Evolutionary conservation across 2,888 invertebrate genomes (phyloP), one percentile per base, ranked within the genome.

Genomic region (Cantharis flavilabris): DNA sequence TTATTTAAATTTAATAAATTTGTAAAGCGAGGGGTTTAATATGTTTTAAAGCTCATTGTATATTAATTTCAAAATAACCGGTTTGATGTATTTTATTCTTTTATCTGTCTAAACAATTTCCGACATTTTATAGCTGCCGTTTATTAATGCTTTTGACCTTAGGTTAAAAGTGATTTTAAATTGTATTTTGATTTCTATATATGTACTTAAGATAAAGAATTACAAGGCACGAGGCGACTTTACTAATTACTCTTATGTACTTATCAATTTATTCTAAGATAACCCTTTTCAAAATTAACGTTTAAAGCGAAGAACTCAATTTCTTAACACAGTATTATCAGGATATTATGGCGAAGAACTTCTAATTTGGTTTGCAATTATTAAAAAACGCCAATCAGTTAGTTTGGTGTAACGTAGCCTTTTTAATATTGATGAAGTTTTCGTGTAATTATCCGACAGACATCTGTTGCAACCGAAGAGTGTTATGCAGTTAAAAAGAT

Each of bases 131-230:
- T 64, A 49, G 78, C 75, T 73, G 80, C 82, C 80, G 82, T 67
- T 67, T 84, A 86, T 86, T 85, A 85, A 86, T 86, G 85, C 80
- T 80, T 84, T 84, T 85, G 86, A 86, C 86, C 86, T 81, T 74
- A 82, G 85, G 85, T 85, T 85, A 67, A 67, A 67, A 67, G 65
- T 20, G 65, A 26, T 23, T 70, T 70, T 18, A 13, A 49, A 70
- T 30, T 70, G 30, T 49, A 49, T 49, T 23, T 67, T 67, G 11
- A 67, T 13, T 67, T 67, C 65, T 49, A 49, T 49, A n/a, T 49
- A 49, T 49, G 13, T 49, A 49, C 49, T 49, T 49, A 49, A 49
- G 49, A 49, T 49, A 49, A 49, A n/a, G 49, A 49, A 49, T 49
- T n/a, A n/a, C 49, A 7, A n/a, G 5, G n/a, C n/a, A n/a, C n/a